Evolutionary conservation across 2,888 invertebrate species (phyloP).

Genomic region (Drepanosiphum platanoidis): DNA sequence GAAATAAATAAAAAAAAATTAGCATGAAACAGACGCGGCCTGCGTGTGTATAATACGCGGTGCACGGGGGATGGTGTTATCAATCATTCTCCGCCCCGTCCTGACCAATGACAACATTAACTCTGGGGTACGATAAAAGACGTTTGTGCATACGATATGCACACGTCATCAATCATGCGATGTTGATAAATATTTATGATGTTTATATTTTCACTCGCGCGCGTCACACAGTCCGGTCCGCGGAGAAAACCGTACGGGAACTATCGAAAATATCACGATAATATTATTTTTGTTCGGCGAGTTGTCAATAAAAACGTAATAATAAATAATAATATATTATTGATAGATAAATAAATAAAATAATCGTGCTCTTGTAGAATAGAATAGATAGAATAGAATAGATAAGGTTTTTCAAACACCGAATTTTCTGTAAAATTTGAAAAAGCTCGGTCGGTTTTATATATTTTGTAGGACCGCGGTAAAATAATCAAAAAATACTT

Average conservation of each 20-base stretch:
- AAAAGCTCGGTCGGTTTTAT: too few relatives aligned
- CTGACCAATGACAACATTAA: conserved; percentile 55
- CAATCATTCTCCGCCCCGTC: conserved; percentile 40
- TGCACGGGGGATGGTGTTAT: background rate
- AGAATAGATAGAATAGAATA: too few relatives aligned
- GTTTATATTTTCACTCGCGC: background rate
- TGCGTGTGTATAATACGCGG: conserved; percentile 8
- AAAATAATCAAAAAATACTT: too few relatives aligned
- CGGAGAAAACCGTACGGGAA: background rate
- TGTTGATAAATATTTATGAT: conserved; percentile 61
- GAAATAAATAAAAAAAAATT: background rate
- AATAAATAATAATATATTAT: too few relatives aligned
- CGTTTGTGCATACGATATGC: conserved; percentile 31
- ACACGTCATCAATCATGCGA: conserved; percentile 46
- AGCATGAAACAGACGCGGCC: background rate
- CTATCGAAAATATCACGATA: background rate
- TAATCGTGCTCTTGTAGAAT: too few relatives aligned
- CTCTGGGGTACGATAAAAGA: conserved; percentile 25
- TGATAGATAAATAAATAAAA: too few relatives aligned
- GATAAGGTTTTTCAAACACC: too few relatives aligned
- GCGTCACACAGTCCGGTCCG: background rate
- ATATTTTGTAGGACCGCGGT: too few relatives aligned
- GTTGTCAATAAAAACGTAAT: background rate
- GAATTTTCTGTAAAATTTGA: too few relatives aligned
- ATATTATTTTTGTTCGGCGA: background rate